Conservation (phyloP, 2,888 invertebrate genomes). For the Nebria brevicollis region DNA sequence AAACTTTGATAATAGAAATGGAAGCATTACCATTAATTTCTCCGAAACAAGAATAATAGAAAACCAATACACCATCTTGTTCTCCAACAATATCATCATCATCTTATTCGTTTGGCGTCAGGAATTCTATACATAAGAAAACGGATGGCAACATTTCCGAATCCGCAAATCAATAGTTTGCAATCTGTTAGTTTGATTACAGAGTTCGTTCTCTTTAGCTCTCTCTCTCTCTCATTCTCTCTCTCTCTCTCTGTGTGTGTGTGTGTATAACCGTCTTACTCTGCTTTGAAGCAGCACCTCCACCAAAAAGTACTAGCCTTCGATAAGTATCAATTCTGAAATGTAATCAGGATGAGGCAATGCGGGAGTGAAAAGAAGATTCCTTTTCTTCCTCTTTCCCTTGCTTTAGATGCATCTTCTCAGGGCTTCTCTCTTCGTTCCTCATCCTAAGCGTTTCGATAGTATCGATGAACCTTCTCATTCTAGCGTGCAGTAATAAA, state of each 20-base stretch:
- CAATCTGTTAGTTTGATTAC: slow-evolving; percentile 45
- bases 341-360: slow-evolving; percentile 36
- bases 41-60: too few species aligned
- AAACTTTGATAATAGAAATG: too few species aligned
- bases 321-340: slow-evolving; percentile 42
- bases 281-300: not conserved
- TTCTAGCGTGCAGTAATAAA: slow-evolving; percentile 7
- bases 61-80: not conserved
- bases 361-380: slow-evolving; percentile 24
- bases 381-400: slow-evolving; percentile 15
- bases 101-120: slow-evolving; percentile 18
- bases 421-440: not conserved
- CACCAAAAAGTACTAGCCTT: not conserved
- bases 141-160: slow-evolving; percentile 7
- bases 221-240: not conserved
- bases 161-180: slow-evolving; percentile 41
- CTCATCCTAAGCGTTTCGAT: slow-evolving; percentile 1
- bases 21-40: too few species aligned
- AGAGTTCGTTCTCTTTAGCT: slow-evolving; percentile 22
- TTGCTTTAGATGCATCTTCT: not conserved
- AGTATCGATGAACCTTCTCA: not conserved
- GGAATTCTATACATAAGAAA: not conserved
- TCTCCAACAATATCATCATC: slow-evolving; percentile 24
- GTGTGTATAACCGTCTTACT: not conserved
- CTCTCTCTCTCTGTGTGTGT: not conserved